phyloP scores from a whole-genome alignment of 2,113 vertebrate genomes.

The Colistium nudipinnis region DNA sequence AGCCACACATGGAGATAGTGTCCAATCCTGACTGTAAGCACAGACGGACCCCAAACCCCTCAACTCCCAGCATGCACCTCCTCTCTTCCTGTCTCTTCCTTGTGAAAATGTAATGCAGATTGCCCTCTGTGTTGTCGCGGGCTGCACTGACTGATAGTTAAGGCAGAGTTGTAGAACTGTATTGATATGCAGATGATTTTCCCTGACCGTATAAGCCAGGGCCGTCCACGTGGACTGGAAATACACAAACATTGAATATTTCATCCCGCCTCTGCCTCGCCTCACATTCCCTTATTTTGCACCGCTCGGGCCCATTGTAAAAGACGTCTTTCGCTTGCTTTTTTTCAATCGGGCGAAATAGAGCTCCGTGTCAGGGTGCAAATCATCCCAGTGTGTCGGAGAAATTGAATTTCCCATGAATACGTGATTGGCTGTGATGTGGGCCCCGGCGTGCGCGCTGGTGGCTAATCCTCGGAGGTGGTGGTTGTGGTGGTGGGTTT shows the following conservation, averaged over 20 bases:
- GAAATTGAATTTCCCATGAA: conserved; percentile 77
- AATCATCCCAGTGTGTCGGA: conserved; percentile 61
- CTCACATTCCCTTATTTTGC: conserved; percentile 35
- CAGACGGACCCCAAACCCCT: neutral
- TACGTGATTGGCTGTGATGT: conserved; percentile 73
- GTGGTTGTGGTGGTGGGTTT: neutral
- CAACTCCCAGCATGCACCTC: conserved; percentile 39
- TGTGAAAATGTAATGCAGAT: neutral
- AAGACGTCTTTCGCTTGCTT: conserved; percentile 50
- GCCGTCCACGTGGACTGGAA: conserved; percentile 24
- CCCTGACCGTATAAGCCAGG: conserved; percentile 22
- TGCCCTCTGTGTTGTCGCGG: neutral
- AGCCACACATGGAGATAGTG: conserved; percentile 13
- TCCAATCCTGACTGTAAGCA: neutral
- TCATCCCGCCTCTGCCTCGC: conserved; percentile 13
- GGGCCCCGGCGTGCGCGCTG: conserved; percentile 39
- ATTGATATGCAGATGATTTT: conserved; percentile 55
- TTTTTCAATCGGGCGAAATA: conserved; percentile 72
- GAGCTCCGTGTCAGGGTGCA: conserved; percentile 57
- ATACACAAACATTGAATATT: conserved; percentile 35
- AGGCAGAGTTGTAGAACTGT: conserved; percentile 5
- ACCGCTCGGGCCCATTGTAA: conserved; percentile 43
- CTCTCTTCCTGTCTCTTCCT: neutral
- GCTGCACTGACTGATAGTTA: conserved; percentile 15
- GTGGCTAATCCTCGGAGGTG: conserved; percentile 55